Evolutionary conservation across 2,797 vertebrate genomes (phyloP).

Genomic region (Xenentodon cancila): DNA sequence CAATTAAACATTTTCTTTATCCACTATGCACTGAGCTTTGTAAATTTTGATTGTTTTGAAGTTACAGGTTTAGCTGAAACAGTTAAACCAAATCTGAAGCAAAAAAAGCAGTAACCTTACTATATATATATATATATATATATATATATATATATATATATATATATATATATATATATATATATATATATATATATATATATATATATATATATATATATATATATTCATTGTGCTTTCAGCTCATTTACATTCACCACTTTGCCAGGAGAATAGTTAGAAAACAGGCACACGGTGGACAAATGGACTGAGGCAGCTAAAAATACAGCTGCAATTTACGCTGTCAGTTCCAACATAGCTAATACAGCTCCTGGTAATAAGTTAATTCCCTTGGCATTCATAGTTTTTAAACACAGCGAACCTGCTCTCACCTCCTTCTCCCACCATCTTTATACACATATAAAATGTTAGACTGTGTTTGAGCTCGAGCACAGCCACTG

Average conservation of each 20-base stretch:
- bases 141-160: too few species aligned
- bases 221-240: neutral
- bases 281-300: neutral
- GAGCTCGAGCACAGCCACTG: neutral
- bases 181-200: too few species aligned
- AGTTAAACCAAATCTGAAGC: too few species aligned
- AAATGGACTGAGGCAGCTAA: constrained; percentile 34
- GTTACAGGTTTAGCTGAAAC: too few species aligned
- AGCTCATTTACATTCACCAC: neutral
- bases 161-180: too few species aligned
- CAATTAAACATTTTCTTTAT: too few species aligned
- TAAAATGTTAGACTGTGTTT: neutral
- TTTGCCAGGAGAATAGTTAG: constrained; percentile 12
- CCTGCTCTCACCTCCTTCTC: neutral
- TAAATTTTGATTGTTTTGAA: too few species aligned
- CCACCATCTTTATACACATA: neutral
- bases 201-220: too few species aligned
- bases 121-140: too few species aligned
- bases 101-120: too few species aligned
- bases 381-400: constrained; percentile 5
- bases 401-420: constrained; percentile 14
- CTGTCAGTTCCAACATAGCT: constrained; percentile 19
- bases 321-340: constrained; percentile 33
- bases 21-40: too few species aligned
- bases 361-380: constrained; percentile 27